These are phyloP conservation scores for Adineta ricciae DNA, from an alignment of 2,888 invertebrate genomes.

Conservation along the genomic window DNA sequence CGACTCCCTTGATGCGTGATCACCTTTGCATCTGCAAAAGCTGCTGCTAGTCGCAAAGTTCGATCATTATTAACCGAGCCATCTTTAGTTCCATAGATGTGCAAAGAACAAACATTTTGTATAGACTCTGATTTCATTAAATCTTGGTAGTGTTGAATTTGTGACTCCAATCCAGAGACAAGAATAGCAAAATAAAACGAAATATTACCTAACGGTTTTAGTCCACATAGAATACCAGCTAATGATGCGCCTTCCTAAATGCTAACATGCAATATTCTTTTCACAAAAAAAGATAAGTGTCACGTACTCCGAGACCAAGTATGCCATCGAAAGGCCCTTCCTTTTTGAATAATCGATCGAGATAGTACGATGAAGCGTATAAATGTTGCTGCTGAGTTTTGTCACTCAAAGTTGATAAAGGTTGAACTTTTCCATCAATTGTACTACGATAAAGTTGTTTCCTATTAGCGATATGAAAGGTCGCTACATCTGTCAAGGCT, in stretches of 20 bases:
- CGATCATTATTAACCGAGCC: background rate
- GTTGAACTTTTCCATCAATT: background rate
- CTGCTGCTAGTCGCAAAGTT: constrained; percentile 14
- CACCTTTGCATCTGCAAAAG: background rate
- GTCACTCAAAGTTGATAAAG: background rate
- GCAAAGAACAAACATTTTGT: constrained; percentile 20
- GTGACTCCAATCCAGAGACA: too few relatives aligned
- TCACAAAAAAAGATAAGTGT: too few relatives aligned
- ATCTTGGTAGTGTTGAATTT: too few relatives aligned
- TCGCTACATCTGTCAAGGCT: background rate
- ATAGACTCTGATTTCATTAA: too few relatives aligned
- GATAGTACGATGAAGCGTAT: background rate
- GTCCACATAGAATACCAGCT: background rate
- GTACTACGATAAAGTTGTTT: constrained; percentile 14
- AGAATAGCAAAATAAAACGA: too few relatives aligned
- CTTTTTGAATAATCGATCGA: background rate
- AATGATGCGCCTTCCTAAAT: constrained; percentile 23
- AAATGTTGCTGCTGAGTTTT: constrained; percentile 2
- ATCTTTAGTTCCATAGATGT: constrained; percentile 28
- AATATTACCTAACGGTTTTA: too few relatives aligned
- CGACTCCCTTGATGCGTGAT: constrained; percentile 15
- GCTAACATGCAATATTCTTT: too few relatives aligned
- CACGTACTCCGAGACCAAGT: constrained; percentile 1
- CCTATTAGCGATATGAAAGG: background rate
- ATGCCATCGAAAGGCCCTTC: constrained; percentile 28